These are phyloP conservation scores for Thripadectes ignobilis DNA, from an alignment of 2,797 vertebrate species.

Conservation along the genomic window DNA sequence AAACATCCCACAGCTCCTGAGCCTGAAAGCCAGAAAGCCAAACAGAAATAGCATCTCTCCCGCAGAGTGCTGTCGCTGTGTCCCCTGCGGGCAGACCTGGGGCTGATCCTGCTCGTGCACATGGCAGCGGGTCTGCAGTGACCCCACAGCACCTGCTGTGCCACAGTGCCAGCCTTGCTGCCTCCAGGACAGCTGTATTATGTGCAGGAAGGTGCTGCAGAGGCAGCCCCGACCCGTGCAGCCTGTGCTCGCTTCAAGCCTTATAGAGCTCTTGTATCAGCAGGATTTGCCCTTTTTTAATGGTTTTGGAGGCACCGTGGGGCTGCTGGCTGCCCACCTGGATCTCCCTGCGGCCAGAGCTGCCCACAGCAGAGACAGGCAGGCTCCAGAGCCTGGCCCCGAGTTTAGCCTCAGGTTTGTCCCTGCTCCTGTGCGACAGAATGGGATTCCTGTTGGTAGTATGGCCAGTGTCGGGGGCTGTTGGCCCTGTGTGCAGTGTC, in stretches of 20 bases:
- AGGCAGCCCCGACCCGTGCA: rapidly evolving
- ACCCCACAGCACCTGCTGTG: neutral
- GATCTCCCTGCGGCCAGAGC: neutral
- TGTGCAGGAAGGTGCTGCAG: neutral
- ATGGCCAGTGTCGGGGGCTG: neutral
- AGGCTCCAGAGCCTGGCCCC: neutral
- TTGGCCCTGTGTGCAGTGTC: neutral
- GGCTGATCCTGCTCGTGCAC: neutral
- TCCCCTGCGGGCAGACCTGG: neutral
- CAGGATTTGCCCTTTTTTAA: neutral
- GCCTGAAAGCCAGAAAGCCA: neutral
- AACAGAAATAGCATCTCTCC: neutral
- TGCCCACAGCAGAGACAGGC: rapidly evolving
- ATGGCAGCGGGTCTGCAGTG: rapidly evolving
- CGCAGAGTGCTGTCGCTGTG: rapidly evolving
- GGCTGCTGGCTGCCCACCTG: neutral
- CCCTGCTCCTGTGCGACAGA: rapidly evolving
- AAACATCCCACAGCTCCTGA: slow-evolving; percentile 14
- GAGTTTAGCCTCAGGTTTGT: neutral
- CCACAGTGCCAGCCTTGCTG: neutral
- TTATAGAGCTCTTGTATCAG: neutral
- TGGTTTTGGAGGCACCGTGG: neutral
- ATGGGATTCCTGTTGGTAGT: neutral
- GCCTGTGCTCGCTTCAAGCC: neutral
- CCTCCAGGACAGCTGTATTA: neutral